These are phyloP conservation scores for Lutraria rhynchaena DNA, from an alignment of 1,140 invertebrate genomes.

Conservation along the genomic window DNA sequence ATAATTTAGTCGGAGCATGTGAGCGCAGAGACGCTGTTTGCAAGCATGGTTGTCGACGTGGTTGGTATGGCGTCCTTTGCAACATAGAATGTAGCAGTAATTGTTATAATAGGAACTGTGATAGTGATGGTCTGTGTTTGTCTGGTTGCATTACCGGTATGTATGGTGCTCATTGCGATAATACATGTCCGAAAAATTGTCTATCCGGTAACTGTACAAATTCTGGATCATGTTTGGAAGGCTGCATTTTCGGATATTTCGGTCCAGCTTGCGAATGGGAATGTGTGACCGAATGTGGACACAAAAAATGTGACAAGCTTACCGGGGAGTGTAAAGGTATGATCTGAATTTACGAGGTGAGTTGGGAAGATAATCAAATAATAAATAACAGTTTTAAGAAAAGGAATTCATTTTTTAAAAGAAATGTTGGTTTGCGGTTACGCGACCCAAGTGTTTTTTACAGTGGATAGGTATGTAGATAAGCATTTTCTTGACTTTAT, in stretches of 20 bases:
- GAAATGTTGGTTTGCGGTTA: too few relatives aligned
- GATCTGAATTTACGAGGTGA: too few relatives aligned
- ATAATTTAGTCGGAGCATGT: neutral
- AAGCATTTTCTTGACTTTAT: too few relatives aligned
- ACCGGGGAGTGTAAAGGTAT: neutral
- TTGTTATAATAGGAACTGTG: slow-evolving; percentile 8
- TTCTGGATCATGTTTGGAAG: too few relatives aligned
- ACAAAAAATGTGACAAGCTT: neutral
- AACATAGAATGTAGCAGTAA: neutral
- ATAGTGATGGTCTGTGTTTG: neutral
- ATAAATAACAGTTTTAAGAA: too few relatives aligned
- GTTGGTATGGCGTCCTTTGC: neutral
- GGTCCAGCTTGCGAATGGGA: neutral
- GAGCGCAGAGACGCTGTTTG: neutral
- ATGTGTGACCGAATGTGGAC: neutral
- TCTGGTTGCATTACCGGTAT: slow-evolving; percentile 16
- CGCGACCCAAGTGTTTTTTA: too few relatives aligned
- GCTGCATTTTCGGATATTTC: neutral
- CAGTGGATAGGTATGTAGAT: too few relatives aligned
- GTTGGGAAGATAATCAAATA: too few relatives aligned
- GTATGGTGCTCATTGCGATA: slow-evolving; percentile 19
- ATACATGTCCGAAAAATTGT: neutral
- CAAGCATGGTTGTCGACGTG: neutral
- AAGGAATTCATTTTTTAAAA: too few relatives aligned
- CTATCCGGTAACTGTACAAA: too few relatives aligned